These are phyloP conservation scores for Ormia ochracea DNA, from an alignment of 2,888 invertebrate genomes.

Conservation along the genomic window DNA sequence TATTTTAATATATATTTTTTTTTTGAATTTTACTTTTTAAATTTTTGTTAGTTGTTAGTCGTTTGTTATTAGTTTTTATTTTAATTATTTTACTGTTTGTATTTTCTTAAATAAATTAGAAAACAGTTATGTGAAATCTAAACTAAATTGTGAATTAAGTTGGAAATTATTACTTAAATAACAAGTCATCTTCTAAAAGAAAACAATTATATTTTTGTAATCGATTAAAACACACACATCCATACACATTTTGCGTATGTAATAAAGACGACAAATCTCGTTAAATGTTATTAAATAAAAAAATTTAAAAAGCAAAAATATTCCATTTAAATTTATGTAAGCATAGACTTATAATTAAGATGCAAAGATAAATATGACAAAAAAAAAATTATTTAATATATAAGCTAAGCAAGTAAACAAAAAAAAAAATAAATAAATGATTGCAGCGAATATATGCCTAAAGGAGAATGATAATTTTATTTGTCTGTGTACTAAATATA, in stretches of 20 bases:
- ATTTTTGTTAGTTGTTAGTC: slow-evolving; percentile 6
- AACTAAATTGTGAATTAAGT: not conserved
- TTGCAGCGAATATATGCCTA: not conserved
- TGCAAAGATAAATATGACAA: slow-evolving; percentile 23
- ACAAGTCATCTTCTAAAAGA: not conserved
- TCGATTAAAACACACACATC: slow-evolving; percentile 49
- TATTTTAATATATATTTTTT: slow-evolving; percentile 31
- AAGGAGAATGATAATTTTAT: not conserved
- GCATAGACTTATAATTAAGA: slow-evolving; percentile 34
- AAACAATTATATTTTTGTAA: not conserved
- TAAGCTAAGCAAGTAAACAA: slow-evolving; percentile 23
- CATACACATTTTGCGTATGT: slow-evolving; percentile 20
- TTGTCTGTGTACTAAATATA: not conserved
- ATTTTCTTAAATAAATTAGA: slow-evolving; percentile 29
- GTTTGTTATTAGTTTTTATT: no score
- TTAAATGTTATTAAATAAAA: slow-evolving; percentile 18
- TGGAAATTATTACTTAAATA: not conserved
- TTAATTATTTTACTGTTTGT: not conserved
- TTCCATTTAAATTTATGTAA: slow-evolving; percentile 48
- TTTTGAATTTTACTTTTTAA: slow-evolving; percentile 22
- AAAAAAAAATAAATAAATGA: not conserved
- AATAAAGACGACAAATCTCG: not conserved
- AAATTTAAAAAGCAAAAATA: slow-evolving; percentile 26
- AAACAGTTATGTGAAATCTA: slow-evolving; percentile 39
- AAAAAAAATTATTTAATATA: not conserved